Base-by-base conservation (phyloP, 2,888 invertebrate genomes). In the Notocelia uddmanniana region DNA sequence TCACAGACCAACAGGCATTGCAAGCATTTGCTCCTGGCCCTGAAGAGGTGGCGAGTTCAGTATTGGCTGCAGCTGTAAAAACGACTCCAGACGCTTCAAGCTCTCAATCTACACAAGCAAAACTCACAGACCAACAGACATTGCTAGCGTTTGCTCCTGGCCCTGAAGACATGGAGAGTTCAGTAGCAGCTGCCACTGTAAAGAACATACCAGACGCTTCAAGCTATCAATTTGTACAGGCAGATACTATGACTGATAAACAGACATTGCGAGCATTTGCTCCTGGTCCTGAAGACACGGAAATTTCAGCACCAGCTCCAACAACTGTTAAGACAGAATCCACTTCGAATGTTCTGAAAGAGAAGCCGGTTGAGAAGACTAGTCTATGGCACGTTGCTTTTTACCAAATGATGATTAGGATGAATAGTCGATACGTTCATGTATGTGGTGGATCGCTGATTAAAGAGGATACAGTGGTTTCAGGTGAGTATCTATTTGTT, bases 361-460 rank as follows among this genome's bases (percentile, higher is more conserved):
- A 54, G n/a, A 18, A 18, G 15, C 13, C n/a, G 0, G 31, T 41
- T 66, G 26, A 54, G n/a, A 23, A 21, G 8, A 5, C 37, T 41
- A 66, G 52, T 55, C 21, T 59, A 0, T 95, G 94, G 95, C 94
- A 94, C 76, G 89, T 90, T 0, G 90, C 90, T 0, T 81, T 95
- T 5, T 95, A 92, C 74, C 79, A 81, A 1, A 83, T 83, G 66
- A 80, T 81, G 2, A 83, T 83, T 68, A 81, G 83, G 19, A 76
- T 82, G 8, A 85, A 84, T 2, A n/a, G 21, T 10, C 74, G 81
- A 1, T 89, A 89, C 87, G 81, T 70, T 21, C 90, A 90, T 73
- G 90, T 89, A 73, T 94, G 94, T 71, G 94, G 94, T 10, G 94
- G 94, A 0, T 91, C 90, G 1, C 78, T 94, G 5, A 85, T 94